These are phyloP conservation scores for Garrulus glandarius DNA, from an alignment of 2,797 vertebrate genomes.

Conservation along the genomic window DNA sequence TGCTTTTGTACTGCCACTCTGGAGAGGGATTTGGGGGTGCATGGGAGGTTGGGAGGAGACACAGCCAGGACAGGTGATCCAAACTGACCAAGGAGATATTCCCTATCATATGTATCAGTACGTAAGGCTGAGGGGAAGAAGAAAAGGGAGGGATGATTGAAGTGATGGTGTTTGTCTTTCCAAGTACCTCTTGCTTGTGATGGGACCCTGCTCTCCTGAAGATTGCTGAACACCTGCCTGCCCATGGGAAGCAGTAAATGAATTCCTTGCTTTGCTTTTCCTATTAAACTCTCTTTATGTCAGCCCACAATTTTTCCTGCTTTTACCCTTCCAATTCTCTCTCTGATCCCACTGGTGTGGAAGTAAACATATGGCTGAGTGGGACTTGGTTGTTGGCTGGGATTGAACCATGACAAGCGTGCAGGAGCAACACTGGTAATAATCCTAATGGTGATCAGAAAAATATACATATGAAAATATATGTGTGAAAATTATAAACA, in stretches of 20 bases:
- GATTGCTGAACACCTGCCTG: background rate
- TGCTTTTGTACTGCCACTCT: background rate
- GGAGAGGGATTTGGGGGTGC: background rate
- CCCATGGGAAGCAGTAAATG: background rate
- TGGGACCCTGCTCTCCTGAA: background rate
- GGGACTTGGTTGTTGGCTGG: background rate
- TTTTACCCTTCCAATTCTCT: background rate
- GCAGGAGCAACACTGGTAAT: background rate
- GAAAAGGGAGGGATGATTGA: background rate
- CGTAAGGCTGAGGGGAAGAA: background rate
- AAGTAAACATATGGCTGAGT: background rate
- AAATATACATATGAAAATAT: background rate
- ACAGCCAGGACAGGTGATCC: background rate
- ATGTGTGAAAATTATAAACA: background rate
- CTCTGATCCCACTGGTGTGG: background rate
- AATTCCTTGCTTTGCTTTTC: background rate
- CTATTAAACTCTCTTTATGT: background rate
- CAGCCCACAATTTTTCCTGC: background rate
- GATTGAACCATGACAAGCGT: background rate
- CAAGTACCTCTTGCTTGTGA: background rate
- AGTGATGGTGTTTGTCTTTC: background rate
- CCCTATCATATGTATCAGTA: background rate
- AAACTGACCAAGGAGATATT: background rate
- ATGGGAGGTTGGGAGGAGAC: background rate
- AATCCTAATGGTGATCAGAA: background rate